Conservation (phyloP, 2,113 vertebrate species). For the Lanius ludovicianus region DNA sequence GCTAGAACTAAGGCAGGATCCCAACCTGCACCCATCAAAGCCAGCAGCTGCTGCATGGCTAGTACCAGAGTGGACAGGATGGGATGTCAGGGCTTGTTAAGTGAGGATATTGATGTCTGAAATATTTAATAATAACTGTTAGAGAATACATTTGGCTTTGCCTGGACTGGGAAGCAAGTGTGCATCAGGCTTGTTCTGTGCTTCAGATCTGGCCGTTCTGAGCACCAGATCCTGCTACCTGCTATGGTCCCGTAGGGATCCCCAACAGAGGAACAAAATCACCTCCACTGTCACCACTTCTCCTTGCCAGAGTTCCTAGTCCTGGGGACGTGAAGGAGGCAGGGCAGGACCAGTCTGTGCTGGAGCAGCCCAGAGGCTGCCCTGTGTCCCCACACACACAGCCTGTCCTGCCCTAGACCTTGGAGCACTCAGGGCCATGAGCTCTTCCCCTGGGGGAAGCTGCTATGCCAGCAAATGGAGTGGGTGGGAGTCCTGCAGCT, state of each 20-base stretch:
- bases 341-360: background rate
- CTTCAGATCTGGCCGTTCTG: background rate
- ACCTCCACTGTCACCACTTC: background rate
- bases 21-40: background rate
- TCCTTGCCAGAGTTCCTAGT: accelerated
- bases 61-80: background rate
- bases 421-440: accelerated
- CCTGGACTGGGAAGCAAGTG: background rate
- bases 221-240: background rate
- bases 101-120: background rate
- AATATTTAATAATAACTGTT: conserved; percentile 44
- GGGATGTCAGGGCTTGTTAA: background rate
- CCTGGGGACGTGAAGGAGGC: accelerated
- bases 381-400: accelerated
- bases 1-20: background rate
- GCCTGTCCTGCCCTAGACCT: background rate
- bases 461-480: background rate
- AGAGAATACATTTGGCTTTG: background rate
- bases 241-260: background rate
- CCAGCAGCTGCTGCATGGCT: background rate
- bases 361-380: background rate
- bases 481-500: background rate
- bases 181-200: background rate
- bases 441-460: background rate
- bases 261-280: background rate